These are phyloP conservation scores for Aphelinus certus DNA, from an alignment of 1,140 invertebrate genomes.

Conservation along the genomic window DNA sequence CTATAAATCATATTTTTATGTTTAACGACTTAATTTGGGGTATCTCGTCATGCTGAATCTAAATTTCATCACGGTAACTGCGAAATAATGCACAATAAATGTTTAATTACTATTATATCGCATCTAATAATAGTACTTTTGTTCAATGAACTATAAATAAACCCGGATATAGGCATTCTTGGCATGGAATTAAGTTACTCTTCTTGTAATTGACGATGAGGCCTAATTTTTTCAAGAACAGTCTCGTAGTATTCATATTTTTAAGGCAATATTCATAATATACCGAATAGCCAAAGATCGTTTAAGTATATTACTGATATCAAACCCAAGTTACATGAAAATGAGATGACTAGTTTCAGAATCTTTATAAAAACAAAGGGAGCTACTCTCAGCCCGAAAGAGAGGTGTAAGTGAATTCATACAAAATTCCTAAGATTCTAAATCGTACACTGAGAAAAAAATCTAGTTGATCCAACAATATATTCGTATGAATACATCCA, in stretches of 20 bases:
- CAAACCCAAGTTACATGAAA: not conserved
- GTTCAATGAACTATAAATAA: conserved; percentile 5
- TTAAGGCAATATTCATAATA: not conserved
- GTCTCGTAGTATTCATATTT: not conserved
- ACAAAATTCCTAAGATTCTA: not conserved
- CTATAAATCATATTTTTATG: too few relatives aligned
- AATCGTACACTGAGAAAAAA: conserved; percentile 28
- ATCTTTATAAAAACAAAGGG: conserved; percentile 48
- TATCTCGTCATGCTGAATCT: too few relatives aligned
- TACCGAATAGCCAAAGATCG: not conserved
- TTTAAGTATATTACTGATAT: too few relatives aligned
- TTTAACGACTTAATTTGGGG: too few relatives aligned
- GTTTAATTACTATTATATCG: too few relatives aligned
- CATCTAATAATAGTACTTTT: too few relatives aligned
- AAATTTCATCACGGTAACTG: too few relatives aligned
- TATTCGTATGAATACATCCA: too few relatives aligned
- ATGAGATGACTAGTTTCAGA: conserved; percentile 42
- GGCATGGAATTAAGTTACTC: not conserved
- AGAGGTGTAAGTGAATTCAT: conserved; percentile 10
- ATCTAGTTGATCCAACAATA: too few relatives aligned
- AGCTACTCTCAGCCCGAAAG: conserved; percentile 37
- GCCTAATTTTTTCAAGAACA: too few relatives aligned
- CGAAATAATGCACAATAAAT: too few relatives aligned
- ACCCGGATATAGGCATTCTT: conserved; percentile 8
- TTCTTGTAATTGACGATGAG: not conserved